These are phyloP conservation scores for Muntiacus reevesi DNA, from an alignment of 2,113 vertebrate species.

Conservation along the genomic window DNA sequence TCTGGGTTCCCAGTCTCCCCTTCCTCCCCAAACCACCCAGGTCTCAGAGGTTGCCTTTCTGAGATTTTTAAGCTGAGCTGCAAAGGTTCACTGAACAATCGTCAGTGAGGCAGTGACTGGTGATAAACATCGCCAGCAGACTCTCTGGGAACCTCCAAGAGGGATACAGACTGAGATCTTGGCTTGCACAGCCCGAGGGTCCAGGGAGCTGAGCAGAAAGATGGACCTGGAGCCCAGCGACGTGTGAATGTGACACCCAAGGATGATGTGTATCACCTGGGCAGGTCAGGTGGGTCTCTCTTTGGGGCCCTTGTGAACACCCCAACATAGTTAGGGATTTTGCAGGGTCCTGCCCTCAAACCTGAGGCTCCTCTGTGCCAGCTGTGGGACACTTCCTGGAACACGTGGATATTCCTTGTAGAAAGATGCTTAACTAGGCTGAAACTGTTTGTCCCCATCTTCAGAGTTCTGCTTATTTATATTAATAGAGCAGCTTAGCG, in stretches of 20 bases:
- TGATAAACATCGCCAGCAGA: background rate
- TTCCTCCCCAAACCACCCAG: background rate
- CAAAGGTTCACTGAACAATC: background rate
- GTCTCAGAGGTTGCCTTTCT: background rate
- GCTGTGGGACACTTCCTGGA: too few relatives aligned
- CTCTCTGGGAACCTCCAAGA: background rate
- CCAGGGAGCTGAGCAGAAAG: background rate
- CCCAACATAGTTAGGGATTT: background rate
- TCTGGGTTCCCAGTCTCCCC: background rate
- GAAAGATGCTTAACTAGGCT: background rate
- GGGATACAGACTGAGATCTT: background rate
- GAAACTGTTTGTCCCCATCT: background rate
- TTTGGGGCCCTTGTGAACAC: background rate
- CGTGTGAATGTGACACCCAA: background rate
- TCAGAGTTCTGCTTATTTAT: background rate
- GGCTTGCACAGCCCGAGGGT: background rate
- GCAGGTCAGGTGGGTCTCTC: too few relatives aligned
- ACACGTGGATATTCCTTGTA: background rate
- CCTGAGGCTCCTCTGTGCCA: background rate
- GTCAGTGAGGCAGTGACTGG: background rate
- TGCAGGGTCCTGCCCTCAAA: background rate
- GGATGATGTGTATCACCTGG: fast-evolving
- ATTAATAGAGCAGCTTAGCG: background rate
- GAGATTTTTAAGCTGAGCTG: background rate
- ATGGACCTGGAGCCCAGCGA: background rate